Evolutionary conservation across 2,113 vertebrate genomes (phyloP).

Genomic region (Myotis davidii): DNA sequence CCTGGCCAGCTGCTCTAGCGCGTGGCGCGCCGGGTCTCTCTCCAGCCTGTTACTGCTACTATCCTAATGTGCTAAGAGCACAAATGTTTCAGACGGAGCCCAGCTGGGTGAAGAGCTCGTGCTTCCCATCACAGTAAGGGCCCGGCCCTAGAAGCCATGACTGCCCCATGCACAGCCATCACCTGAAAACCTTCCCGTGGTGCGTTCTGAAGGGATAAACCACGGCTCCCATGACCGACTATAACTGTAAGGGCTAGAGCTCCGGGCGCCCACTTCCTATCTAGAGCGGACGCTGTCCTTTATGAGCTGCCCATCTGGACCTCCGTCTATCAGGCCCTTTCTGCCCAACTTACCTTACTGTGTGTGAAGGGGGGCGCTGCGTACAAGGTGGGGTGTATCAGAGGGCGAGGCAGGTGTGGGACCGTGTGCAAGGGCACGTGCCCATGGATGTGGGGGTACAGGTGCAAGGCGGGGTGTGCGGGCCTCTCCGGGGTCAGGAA

Average conservation of each 20-base stretch:
- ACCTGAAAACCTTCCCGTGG: not conserved
- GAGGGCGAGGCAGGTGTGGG: conserved; percentile 92
- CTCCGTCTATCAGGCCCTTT: not conserved
- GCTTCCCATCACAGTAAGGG: not conserved
- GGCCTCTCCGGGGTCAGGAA: conserved; percentile 94
- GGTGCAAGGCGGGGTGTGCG: conserved; percentile 94
- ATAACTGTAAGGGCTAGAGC: not conserved
- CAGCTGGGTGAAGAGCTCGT: fast-evolving
- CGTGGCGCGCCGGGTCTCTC: fast-evolving
- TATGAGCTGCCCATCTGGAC: fast-evolving
- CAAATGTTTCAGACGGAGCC: not conserved
- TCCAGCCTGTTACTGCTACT: not conserved
- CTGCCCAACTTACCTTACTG: conserved; percentile 90
- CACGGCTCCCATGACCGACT: not conserved
- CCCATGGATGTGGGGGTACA: conserved; percentile 98
- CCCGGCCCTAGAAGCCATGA: not conserved
- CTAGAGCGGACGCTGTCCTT: not conserved
- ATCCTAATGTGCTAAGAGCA: not conserved
- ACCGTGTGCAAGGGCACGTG: conserved; percentile 96
- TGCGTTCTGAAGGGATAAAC: not conserved
- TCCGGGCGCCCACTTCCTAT: not conserved
- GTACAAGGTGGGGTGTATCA: conserved; percentile 95
- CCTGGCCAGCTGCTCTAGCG: fast-evolving
- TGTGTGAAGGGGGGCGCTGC: conserved; percentile 95
- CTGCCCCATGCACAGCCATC: not conserved